A percentile compares a stretch with the other conserved stretches of the same genome.
Conservation (phyloP, 2,113 vertebrate genomes). For the Ameiurus melas region DNA sequence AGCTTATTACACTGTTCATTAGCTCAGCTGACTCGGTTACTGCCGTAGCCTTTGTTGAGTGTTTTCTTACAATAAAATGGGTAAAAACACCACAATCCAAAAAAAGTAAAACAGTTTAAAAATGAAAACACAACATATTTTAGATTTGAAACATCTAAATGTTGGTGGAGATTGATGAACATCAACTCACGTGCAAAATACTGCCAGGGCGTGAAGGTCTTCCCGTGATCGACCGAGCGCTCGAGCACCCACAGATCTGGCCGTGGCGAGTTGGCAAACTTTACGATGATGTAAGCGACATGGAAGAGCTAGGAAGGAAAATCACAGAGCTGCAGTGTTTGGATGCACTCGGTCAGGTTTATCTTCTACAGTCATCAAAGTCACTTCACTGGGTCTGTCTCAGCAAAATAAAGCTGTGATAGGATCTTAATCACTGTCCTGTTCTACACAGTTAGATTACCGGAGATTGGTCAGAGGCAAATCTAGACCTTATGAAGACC, state of each 20-base stretch:
- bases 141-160: background rate
- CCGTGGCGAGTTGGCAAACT: constrained; percentile 96
- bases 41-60: too few species aligned
- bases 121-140: background rate
- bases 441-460: background rate
- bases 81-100: background rate
- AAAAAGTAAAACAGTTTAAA: background rate
- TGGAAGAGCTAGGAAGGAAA: constrained; percentile 83
- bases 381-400: background rate
- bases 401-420: background rate
- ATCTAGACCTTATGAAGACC: too few species aligned
- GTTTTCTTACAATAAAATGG: too few species aligned
- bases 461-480: background rate
- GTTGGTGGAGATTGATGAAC: constrained; percentile 42
- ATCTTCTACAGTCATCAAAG: background rate
- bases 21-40: background rate
- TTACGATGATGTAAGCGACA: constrained; percentile 93
- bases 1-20: background rate
- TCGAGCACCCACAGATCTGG: constrained; percentile 98
- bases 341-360: background rate
- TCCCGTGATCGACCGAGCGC: constrained; percentile 85
- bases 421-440: background rate
- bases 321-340: background rate
- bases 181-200: constrained; percentile 90
- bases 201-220: constrained; percentile 91